Percentiles rank a stretch among this genome's conserved stretches.
Conservation (phyloP, 2,888 invertebrate species). For the Athetis lepigone region DNA sequence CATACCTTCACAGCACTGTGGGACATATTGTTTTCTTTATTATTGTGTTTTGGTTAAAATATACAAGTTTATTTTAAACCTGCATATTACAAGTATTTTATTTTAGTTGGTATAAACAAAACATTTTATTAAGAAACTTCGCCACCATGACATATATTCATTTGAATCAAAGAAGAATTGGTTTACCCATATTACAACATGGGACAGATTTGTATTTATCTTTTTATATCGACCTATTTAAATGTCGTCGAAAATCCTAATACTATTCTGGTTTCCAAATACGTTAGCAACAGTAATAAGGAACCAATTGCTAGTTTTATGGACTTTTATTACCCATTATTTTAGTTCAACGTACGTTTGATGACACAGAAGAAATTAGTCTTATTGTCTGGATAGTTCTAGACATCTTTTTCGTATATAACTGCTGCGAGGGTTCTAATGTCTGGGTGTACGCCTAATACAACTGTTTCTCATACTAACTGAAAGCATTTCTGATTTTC, state of each 20-base stretch:
- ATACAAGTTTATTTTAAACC: no score
- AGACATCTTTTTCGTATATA: not conserved
- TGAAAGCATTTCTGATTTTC: no score
- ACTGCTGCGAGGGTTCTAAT: not conserved
- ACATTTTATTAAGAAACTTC: not conserved
- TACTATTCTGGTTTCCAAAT: not conserved
- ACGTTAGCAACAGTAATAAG: not conserved
- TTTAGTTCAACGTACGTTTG: conserved; percentile 21
- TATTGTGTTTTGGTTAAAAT: no score
- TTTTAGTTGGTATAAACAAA: no score
- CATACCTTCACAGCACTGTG: no score
- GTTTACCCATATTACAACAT: no score
- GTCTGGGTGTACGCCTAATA: not conserved
- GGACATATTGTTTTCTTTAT: no score
- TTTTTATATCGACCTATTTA: not conserved
- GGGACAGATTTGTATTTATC: no score
- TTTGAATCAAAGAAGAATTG: no score
- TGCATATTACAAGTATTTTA: no score
- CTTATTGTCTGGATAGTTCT: not conserved
- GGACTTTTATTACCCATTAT: conserved; percentile 11
- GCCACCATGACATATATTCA: no score
- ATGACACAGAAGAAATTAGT: conserved; percentile 7
- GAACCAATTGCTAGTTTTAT: conserved; percentile 1
- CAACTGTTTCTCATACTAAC: not conserved
- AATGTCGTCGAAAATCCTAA: conserved; percentile 1